A percentile compares a stretch with the other conserved stretches of the same genome.
phyloP scores from a whole-genome alignment of 2,113 vertebrate genomes.

The Herpetotheres cachinnans region DNA sequence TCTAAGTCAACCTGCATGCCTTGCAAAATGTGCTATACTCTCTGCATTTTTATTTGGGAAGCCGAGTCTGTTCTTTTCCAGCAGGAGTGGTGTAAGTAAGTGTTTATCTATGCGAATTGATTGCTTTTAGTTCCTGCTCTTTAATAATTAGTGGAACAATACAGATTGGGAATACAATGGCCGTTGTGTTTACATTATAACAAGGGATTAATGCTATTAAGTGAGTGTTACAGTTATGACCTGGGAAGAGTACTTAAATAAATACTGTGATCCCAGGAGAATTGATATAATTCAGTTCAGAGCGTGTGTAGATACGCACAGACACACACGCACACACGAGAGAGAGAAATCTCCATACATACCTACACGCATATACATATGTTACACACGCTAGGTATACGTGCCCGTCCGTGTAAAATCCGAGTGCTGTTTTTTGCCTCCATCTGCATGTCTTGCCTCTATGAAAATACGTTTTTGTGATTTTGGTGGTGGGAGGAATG shows the following conservation, averaged over 20 bases:
- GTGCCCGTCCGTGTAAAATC: neutral
- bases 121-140: conserved; percentile 34
- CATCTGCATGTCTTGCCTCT: neutral
- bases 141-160: conserved; percentile 62
- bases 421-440: neutral
- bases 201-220: conserved; percentile 67
- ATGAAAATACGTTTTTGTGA: neutral
- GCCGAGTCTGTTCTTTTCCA: neutral
- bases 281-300: neutral
- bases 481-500: neutral
- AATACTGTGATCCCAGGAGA: conserved; percentile 12
- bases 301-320: neutral
- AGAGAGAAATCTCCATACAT: neutral
- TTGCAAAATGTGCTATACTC: neutral
- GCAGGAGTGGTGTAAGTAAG: neutral
- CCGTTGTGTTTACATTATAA: conserved; percentile 52
- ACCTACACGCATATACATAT: neutral
- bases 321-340: neutral
- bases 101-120: neutral
- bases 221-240: conserved; percentile 43
- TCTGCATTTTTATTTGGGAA: conserved; percentile 14
- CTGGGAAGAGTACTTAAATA: conserved; percentile 33
- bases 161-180: conserved; percentile 48
- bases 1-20: neutral
- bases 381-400: neutral